phyloP scores from a whole-genome alignment of 2,888 invertebrate genomes.

The Pyrocoelia pectoralis region DNA sequence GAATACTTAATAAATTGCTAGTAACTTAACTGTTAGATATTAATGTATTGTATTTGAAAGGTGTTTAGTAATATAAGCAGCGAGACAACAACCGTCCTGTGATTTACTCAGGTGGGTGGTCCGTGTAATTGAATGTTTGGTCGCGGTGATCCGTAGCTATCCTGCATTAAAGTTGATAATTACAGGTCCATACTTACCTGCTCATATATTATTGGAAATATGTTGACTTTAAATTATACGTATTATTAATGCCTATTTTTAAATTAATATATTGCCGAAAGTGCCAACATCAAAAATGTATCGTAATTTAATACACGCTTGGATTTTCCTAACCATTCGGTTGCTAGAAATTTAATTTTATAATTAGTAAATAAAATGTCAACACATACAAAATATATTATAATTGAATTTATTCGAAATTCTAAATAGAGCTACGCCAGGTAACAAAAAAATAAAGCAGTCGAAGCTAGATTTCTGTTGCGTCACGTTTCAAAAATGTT shows the following conservation, averaged over 20 bases:
- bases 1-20: not conserved
- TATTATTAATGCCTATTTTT: slow-evolving; percentile 34
- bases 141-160: slow-evolving; percentile 48
- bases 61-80: slow-evolving; percentile 34
- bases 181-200: slow-evolving; percentile 54
- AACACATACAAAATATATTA: not conserved
- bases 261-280: slow-evolving; percentile 48
- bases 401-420: not conserved
- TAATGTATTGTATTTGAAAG: slow-evolving; percentile 3
- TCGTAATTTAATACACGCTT: slow-evolving; percentile 3
- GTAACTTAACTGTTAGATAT: slow-evolving; percentile 1
- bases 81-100: slow-evolving; percentile 47
- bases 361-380: not conserved
- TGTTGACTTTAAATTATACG: slow-evolving; percentile 50
- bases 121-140: slow-evolving; percentile 57
- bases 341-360: not conserved
- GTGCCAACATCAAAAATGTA: slow-evolving; percentile 2
- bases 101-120: slow-evolving; percentile 58
- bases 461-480: not conserved
- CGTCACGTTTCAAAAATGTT: not conserved
- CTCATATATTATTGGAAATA: slow-evolving; percentile 51
- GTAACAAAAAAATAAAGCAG: not conserved
- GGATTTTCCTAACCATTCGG: not conserved
- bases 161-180: slow-evolving; percentile 55
- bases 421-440: not conserved